phyloP scores from a whole-genome alignment of 2,797 vertebrate species.

The Okamejei kenojei region DNA sequence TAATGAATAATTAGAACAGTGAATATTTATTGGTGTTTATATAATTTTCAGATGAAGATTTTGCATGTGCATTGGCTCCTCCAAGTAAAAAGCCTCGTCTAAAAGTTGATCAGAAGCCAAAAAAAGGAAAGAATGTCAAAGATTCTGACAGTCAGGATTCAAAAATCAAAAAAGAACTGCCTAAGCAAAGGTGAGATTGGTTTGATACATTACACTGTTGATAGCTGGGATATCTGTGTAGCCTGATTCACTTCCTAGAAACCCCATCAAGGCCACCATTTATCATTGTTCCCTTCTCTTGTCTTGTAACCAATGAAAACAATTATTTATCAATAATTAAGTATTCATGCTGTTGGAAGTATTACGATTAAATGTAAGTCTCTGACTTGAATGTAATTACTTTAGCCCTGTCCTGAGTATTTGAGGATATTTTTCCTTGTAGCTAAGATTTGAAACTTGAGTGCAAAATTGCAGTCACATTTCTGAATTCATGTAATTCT shows the following conservation, averaged over 20 bases:
- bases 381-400: not conserved
- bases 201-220: not conserved
- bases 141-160: slow-evolving; percentile 53
- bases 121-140: slow-evolving; percentile 51
- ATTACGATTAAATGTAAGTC: not conserved
- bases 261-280: not conserved
- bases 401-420: not conserved
- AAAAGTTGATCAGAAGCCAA: slow-evolving; percentile 51
- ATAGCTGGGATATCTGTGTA: not conserved
- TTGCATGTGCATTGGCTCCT: slow-evolving; percentile 59
- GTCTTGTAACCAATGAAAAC: not conserved
- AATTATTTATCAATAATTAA: not conserved
- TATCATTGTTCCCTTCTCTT: not conserved
- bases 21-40: not conserved
- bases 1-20: not conserved
- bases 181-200: slow-evolving; percentile 60
- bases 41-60: slow-evolving; percentile 70
- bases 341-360: not conserved
- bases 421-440: not conserved
- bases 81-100: slow-evolving; percentile 69
- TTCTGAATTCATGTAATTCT: not conserved
- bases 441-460: not conserved
- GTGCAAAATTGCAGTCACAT: not conserved
- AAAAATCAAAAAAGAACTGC: slow-evolving; percentile 44
- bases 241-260: not conserved